Conservation (phyloP, 2,888 invertebrate species). For the Acleris emargana region DNA sequence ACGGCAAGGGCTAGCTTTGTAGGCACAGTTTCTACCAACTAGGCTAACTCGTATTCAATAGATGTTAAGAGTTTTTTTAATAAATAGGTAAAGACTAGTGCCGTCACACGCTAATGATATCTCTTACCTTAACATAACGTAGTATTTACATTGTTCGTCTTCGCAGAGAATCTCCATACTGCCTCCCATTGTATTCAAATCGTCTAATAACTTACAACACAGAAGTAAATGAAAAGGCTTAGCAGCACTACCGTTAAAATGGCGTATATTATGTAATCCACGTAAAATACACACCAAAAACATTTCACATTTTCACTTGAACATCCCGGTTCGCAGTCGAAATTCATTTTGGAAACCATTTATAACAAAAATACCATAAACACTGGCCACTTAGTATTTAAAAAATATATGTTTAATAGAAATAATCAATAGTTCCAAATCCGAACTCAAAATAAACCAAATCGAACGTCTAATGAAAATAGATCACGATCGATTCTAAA, state of each 20-base stretch:
- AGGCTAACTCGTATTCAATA: too few relatives aligned
- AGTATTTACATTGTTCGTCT: constrained; percentile 1
- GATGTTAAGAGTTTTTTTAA: not conserved
- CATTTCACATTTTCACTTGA: constrained; percentile 44
- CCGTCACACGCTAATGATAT: not conserved
- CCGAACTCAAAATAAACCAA: not conserved
- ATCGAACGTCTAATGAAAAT: constrained; percentile 5
- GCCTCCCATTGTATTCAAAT: constrained; percentile 24
- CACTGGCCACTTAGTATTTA: not conserved
- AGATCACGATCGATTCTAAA: constrained; percentile 5
- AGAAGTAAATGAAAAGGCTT: constrained; percentile 26
- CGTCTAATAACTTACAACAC: constrained; percentile 2
- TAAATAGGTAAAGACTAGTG: not conserved
- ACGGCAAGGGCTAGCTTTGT: too few relatives aligned
- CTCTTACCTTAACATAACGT: constrained; percentile 26
- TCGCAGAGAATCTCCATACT: not conserved
- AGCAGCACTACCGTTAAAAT: constrained; percentile 23
- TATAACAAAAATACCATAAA: not conserved
- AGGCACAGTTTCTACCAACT: too few relatives aligned
- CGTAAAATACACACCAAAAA: constrained; percentile 51
- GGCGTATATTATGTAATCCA: constrained; percentile 39
- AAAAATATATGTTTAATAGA: not conserved
- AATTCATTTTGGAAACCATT: constrained; percentile 23
- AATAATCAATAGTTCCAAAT: not conserved
- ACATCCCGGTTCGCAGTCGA: constrained; percentile 37